Percentiles rank a stretch among this genome's conserved stretches.
These are phyloP conservation scores for Callocephalon fimbriatum DNA, from an alignment of 2,113 vertebrate species.

Conservation along the genomic window DNA sequence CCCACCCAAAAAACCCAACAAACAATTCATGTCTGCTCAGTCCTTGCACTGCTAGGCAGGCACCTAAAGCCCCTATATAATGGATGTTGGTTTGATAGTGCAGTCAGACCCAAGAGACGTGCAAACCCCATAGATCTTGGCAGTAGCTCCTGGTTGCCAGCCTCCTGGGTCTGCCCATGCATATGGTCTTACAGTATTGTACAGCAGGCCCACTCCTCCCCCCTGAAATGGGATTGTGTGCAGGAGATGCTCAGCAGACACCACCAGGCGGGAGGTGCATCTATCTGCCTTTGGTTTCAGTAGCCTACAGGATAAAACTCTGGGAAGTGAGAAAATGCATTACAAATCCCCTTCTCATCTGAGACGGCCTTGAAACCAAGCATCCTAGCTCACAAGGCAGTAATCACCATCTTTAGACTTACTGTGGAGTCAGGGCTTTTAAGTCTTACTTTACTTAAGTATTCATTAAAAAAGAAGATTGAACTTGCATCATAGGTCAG, in stretches of 20 bases:
- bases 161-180: background rate
- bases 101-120: background rate
- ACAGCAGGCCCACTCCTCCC: background rate
- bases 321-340: background rate
- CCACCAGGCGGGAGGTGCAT: background rate
- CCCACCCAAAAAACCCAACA: background rate
- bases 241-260: accelerated
- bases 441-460: background rate
- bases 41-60: background rate
- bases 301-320: background rate
- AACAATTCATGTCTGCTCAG: background rate
- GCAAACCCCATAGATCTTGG: background rate
- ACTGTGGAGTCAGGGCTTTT: background rate
- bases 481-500: background rate
- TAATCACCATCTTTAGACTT: background rate
- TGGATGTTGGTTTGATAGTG: background rate
- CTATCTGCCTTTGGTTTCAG: background rate
- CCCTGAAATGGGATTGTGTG: accelerated
- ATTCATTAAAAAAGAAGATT: background rate
- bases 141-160: background rate
- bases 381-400: background rate
- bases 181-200: background rate
- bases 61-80: background rate
- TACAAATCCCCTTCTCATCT: background rate
- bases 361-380: background rate